Percentiles rank a stretch among this genome's conserved stretches.
Evolutionary conservation across 2,888 invertebrate species (phyloP).

Genomic region (Notocelia uddmanniana): DNA sequence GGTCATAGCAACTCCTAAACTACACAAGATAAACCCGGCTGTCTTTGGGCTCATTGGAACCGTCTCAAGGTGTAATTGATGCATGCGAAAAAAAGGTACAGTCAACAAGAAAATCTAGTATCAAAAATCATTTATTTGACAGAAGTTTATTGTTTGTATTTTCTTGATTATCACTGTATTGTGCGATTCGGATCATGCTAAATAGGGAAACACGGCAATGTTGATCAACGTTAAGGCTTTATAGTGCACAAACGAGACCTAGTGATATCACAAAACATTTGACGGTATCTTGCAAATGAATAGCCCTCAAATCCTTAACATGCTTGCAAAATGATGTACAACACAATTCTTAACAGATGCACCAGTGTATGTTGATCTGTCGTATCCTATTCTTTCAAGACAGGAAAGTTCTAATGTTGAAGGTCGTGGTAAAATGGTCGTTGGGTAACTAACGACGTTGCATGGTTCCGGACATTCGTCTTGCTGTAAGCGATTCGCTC

Average conservation of each 20-base stretch:
- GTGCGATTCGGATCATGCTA: no score
- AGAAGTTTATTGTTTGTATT: no score
- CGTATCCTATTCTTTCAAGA: not conserved
- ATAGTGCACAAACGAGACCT: not conserved
- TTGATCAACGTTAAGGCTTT: no score
- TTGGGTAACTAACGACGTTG: conserved; percentile 34
- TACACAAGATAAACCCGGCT: no score
- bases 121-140: no score
- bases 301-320: conserved; percentile 5
- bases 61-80: no score
- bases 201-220: no score
- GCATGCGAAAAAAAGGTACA: no score
- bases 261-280: not conserved
- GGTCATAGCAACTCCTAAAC: no score
- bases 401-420: not conserved
- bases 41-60: no score
- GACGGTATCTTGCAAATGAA: not conserved
- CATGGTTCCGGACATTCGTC: conserved; percentile 45
- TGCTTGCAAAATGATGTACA: conserved; percentile 20
- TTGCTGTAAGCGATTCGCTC: conserved; percentile 45
- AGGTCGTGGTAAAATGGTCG: not conserved
- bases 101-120: no score
- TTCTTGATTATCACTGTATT: no score
- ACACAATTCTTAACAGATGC: conserved; percentile 33
- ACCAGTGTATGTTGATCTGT: conserved; percentile 1